Evolutionary conservation across 2,888 invertebrate species (phyloP).

Genomic region (Hirudinaria manillensis): DNA sequence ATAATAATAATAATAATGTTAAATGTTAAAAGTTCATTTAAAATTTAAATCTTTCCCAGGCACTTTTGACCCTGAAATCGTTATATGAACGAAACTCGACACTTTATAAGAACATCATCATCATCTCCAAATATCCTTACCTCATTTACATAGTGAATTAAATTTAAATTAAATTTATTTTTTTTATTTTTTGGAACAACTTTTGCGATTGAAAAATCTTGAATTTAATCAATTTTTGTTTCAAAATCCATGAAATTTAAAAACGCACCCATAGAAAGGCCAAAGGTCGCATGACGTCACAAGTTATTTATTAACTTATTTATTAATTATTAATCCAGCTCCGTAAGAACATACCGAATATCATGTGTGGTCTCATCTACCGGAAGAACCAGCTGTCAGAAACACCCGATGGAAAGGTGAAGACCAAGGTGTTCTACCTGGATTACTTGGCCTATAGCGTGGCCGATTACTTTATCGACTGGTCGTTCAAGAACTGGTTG

Average conservation of each 20-base stretch:
- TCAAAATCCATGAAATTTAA: too few species aligned
- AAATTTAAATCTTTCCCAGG: too few species aligned
- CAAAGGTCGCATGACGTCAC: too few species aligned
- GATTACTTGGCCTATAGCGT: not conserved
- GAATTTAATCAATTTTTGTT: too few species aligned
- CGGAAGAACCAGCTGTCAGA: not conserved
- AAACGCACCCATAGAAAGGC: too few species aligned
- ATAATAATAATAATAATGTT: too few species aligned
- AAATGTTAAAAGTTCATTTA: too few species aligned
- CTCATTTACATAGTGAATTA: slow-evolving; percentile 11
- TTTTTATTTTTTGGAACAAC: too few species aligned
- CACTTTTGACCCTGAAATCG: not conserved
- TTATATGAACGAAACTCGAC: slow-evolving; percentile 3
- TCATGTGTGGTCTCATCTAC: slow-evolving; percentile 11
- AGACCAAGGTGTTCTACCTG: slow-evolving; percentile 13
- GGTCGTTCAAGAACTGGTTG: slow-evolving; percentile 14
- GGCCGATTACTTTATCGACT: not conserved
- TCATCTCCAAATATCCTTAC: not conserved
- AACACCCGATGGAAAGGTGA: slow-evolving; percentile 5
- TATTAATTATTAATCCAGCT: not conserved
- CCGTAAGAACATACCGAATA: not conserved
- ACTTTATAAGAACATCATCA: slow-evolving; percentile 4
- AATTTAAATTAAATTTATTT: not conserved
- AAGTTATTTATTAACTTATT: not conserved
- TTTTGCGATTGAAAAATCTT: too few species aligned